Conservation (phyloP, 2,888 invertebrate species). For the Panzeria rudis region DNA sequence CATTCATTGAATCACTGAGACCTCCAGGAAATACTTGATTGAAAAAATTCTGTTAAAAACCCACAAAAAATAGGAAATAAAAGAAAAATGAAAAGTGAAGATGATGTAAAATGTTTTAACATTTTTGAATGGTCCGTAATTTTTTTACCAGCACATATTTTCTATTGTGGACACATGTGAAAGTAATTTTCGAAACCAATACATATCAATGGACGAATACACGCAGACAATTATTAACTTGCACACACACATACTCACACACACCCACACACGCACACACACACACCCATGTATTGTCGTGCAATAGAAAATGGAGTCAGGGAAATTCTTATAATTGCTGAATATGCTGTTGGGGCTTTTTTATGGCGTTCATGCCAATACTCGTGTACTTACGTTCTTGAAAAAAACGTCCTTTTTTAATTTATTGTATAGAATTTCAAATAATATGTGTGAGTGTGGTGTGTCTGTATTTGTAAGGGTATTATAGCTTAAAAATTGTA, state of each 20-base stretch:
- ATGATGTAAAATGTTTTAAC: constrained; percentile 32
- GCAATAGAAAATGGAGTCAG: constrained; percentile 13
- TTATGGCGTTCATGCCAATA: constrained; percentile 27
- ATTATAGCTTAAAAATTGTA: constrained; percentile 82
- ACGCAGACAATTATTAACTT: constrained; percentile 28
- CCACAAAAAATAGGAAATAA: constrained; percentile 44
- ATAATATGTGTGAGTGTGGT: neutral
- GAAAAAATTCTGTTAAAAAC: constrained; percentile 19
- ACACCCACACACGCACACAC: neutral
- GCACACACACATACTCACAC: neutral
- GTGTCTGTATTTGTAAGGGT: constrained; percentile 73
- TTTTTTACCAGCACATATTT: constrained; percentile 79
- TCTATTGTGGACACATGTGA: constrained; percentile 75
- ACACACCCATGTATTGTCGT: neutral
- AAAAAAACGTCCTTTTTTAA: constrained; percentile 52
- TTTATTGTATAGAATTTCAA: constrained; percentile 36
- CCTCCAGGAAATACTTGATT: constrained; percentile 11
- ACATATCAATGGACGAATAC: constrained; percentile 31
- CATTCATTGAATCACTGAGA: constrained; percentile 74
- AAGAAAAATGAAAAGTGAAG: constrained; percentile 24
- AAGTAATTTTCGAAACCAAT: constrained; percentile 56
- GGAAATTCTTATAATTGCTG: constrained; percentile 61
- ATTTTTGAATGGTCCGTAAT: constrained; percentile 65
- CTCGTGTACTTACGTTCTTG: constrained; percentile 16
- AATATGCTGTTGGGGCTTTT: constrained; percentile 44